Evolutionary conservation across 2,888 invertebrate species (phyloP).

Genomic region (Melinopterus prodromus): DNA sequence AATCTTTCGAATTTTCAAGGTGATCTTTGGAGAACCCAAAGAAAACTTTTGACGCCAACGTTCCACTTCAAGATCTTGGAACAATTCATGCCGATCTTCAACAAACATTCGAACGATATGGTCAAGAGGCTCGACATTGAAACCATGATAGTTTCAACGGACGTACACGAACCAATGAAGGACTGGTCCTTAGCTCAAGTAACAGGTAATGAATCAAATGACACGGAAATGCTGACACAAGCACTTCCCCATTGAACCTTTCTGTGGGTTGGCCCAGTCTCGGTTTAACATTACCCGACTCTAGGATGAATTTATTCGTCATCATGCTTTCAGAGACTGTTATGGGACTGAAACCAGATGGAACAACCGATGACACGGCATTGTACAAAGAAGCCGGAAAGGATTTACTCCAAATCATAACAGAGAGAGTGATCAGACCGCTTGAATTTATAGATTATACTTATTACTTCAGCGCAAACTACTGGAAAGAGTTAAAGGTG

Average conservation of each 20-base stretch:
- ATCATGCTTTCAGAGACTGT: neutral
- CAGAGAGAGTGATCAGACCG: neutral
- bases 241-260: no score
- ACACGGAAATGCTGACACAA: no score
- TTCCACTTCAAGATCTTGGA: slow-evolving; percentile 61
- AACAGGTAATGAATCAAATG: no score
- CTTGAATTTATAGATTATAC: neutral
- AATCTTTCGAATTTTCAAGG: slow-evolving; percentile 47
- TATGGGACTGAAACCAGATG: neutral
- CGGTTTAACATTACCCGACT: neutral
- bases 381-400: neutral
- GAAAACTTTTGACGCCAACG: slow-evolving; percentile 60
- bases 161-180: slow-evolving; percentile 60
- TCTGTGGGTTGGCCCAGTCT: no score
- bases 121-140: slow-evolving; percentile 46
- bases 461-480: slow-evolving; percentile 13
- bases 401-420: neutral
- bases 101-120: slow-evolving; percentile 60
- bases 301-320: neutral
- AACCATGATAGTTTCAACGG: slow-evolving; percentile 44
- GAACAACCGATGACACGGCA: neutral
- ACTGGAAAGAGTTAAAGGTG: slow-evolving; percentile 30
- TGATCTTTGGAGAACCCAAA: slow-evolving; percentile 57
- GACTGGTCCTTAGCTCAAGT: slow-evolving; percentile 52
- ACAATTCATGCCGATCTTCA: slow-evolving; percentile 56